phyloP scores from a whole-genome alignment of 2,888 invertebrate genomes.

The Danaus chrysippus region DNA sequence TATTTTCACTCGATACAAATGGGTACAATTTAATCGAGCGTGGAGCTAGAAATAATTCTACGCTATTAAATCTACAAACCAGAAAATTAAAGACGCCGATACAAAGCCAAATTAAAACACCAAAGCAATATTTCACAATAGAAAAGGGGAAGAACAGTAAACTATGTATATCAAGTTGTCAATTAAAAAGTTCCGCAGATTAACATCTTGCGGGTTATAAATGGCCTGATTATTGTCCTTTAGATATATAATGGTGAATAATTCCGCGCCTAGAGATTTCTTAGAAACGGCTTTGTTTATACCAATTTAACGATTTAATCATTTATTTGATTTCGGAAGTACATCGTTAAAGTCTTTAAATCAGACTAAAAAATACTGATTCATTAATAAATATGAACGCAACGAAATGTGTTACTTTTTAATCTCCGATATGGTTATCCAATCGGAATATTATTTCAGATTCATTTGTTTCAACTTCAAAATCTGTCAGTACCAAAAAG shows the following conservation, averaged over 20 bases:
- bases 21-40: no score
- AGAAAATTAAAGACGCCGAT: not conserved
- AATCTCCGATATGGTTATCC: no score
- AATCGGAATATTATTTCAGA: no score
- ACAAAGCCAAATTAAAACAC: not conserved
- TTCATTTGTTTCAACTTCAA: no score
- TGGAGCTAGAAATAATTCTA: not conserved
- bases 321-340: not conserved
- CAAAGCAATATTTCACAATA: conserved; percentile 10
- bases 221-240: conserved; percentile 41
- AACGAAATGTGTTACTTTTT: no score
- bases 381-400: no score
- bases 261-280: not conserved
- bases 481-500: no score
- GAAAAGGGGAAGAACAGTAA: conserved; percentile 26
- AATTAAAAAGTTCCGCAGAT: conserved; percentile 56
- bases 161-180: conserved; percentile 62
- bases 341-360: not conserved
- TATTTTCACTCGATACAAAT: no score
- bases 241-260: conserved; percentile 20
- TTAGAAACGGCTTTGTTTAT: not conserved
- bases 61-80: not conserved
- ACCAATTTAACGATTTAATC: not conserved
- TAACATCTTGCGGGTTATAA: conserved; percentile 50
- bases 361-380: no score